Evolutionary conservation across 2,797 vertebrate genomes (phyloP).

Genomic region (Darevskia nairensis): DNA sequence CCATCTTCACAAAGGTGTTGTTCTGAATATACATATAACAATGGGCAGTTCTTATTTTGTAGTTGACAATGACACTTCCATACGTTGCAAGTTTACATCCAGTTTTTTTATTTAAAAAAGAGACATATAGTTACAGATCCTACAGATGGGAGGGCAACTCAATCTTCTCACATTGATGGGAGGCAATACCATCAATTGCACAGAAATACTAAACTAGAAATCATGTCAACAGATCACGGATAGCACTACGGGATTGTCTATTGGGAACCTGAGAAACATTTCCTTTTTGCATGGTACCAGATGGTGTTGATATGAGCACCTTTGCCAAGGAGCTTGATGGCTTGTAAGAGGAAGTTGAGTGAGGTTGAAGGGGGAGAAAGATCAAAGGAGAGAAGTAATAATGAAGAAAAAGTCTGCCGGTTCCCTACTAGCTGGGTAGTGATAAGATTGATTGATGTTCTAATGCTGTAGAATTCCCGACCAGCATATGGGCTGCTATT

Average conservation of each 20-base stretch:
- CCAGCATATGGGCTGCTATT: slow-evolving; percentile 36
- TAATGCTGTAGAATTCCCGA: slow-evolving; percentile 36
- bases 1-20: not conserved
- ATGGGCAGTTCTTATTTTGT: not conserved
- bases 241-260: slow-evolving; percentile 47
- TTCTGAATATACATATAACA: not conserved
- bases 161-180: not conserved
- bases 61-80: not conserved
- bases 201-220: slow-evolving; percentile 46
- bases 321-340: slow-evolving; percentile 47
- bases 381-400: slow-evolving; percentile 70
- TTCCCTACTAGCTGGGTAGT: slow-evolving; percentile 39
- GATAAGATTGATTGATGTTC: slow-evolving; percentile 63
- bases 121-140: fast-evolving
- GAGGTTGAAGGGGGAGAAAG: slow-evolving; percentile 55
- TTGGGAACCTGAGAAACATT: slow-evolving; percentile 41
- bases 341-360: slow-evolving; percentile 67
- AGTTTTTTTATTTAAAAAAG: slow-evolving; percentile 17
- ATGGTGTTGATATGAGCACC: slow-evolving; percentile 67
- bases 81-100: not conserved
- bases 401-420: slow-evolving; percentile 63
- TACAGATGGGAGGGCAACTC: not conserved
- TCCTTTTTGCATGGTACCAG: slow-evolving; percentile 55
- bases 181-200: slow-evolving; percentile 25
- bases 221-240: slow-evolving; percentile 46